Base-by-base conservation (phyloP, 2,113 vertebrate genomes). In the Eonycteris spelaea region DNA sequence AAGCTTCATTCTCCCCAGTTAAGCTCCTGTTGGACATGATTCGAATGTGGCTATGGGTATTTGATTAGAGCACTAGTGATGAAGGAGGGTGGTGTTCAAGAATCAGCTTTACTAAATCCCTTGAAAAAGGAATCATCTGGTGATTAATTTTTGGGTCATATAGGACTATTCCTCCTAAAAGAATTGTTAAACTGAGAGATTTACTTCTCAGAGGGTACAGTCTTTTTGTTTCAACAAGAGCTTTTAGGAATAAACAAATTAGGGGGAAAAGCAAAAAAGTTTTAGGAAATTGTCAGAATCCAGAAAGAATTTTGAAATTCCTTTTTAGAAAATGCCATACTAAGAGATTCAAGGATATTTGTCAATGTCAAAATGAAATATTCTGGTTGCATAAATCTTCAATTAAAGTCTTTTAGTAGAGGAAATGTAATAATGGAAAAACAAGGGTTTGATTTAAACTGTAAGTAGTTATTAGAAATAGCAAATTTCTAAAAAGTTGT, bases 391-490 rank as follows among this genome's bases (percentile, higher is more conserved):
- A 57, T 9, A 82, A 65, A 90, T 77, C 14, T 77, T 82, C 30
- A 43, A 14, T 38, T 71, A 63, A 35, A 67, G 51, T 86, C 5
- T 77, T 89, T 95, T 75, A 91, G 35, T 48, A 67, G 22, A 82
- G 16, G 22, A 89, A 82, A 82, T 79, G 13, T 55, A 82, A 57
- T 71, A 38, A 68, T 59, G 38, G 59, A 94, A 70, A 38, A 22
- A 71, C 35, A n/a, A 77, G n/a, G 16, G 12, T 28, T 92, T 13
- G 26, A 38, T 77, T 67, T 86, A 92, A 89, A 71, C 43, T 71
- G 59, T 11, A 97, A 92, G 59, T 55, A n/a, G 14, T 70, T 86
- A 79, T 71, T 91, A 68, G 68, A 89, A 89, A 82, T 65, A 77
- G 59, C 5, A 67, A 55, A 61, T 65, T 94, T 95, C 22, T 11